Conservation (phyloP, 2,113 vertebrate species). For the Andinoacara biseriatus region DNA sequence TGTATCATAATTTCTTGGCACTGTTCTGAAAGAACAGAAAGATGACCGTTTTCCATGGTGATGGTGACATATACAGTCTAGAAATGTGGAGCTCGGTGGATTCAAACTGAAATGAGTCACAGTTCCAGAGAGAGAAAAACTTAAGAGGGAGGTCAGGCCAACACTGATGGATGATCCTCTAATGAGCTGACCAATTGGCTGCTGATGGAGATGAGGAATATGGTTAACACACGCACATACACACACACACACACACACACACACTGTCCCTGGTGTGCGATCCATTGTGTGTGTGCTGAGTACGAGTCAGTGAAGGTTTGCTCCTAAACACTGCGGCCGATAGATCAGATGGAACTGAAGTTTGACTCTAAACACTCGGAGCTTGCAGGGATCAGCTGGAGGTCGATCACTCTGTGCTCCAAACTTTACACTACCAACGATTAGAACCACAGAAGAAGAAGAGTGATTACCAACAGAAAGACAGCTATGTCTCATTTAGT, state of each 20-base stretch:
- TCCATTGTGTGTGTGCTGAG: slow-evolving; percentile 45
- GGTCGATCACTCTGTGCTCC: slow-evolving; percentile 37
- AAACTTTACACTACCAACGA: slow-evolving; percentile 1
- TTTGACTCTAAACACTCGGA: slow-evolving; percentile 61
- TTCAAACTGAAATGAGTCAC: neutral
- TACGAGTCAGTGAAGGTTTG: slow-evolving; percentile 30
- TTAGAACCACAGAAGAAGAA: slow-evolving; percentile 11
- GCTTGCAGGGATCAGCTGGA: slow-evolving; percentile 49
- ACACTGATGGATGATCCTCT: slow-evolving; percentile 23
- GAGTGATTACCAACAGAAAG: slow-evolving; percentile 34
- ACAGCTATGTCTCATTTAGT: slow-evolving; percentile 40
- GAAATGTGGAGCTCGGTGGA: neutral
- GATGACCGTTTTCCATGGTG: neutral
- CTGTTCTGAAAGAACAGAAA: neutral
- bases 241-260: neutral
- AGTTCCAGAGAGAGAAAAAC: neutral
- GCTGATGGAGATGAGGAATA: slow-evolving; percentile 18
- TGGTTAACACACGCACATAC: slow-evolving; percentile 3
- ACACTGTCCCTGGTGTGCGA: slow-evolving; percentile 47
- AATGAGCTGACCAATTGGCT: slow-evolving; percentile 38
- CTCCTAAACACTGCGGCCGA: slow-evolving; percentile 51
- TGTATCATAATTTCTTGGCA: neutral
- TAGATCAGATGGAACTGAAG: slow-evolving; percentile 64
- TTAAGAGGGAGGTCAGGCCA: slow-evolving; percentile 9
- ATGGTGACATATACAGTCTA: neutral